Conservation (phyloP, 2,113 vertebrate species). For the Genyomyrus donnyi region DNA sequence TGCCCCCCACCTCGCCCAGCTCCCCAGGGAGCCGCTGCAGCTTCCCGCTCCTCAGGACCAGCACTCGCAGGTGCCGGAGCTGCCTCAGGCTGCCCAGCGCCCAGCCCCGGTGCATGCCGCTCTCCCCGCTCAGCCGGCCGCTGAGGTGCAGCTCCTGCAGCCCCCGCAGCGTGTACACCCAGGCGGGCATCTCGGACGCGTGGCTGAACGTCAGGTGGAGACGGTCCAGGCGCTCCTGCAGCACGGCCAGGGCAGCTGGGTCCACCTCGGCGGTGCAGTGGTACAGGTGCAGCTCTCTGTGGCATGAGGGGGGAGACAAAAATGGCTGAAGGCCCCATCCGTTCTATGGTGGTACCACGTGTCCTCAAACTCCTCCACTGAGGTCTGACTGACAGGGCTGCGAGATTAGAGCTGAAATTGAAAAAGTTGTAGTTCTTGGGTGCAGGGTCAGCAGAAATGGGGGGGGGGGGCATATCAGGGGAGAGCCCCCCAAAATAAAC, state of each 20-base stretch:
- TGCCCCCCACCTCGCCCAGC: conserved; percentile 53
- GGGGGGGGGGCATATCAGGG: neutral
- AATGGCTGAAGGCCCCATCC: neutral
- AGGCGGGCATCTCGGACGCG: conserved; percentile 54
- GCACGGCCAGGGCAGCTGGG: conserved; percentile 47
- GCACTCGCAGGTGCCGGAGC: conserved; percentile 50
- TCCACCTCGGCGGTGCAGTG: conserved; percentile 58
- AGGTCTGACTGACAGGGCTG: neutral
- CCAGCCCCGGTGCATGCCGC: conserved; percentile 53
- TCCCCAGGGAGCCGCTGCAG: conserved; percentile 55
- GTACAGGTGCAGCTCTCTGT: conserved; percentile 63
- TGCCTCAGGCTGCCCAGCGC: conserved; percentile 53
- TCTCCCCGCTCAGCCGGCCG: conserved; percentile 52
- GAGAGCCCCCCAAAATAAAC: neutral
- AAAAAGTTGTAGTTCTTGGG: neutral
- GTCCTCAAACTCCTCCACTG: neutral
- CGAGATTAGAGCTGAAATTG: neutral
- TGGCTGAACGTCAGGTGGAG: conserved; percentile 62
- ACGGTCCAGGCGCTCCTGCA: conserved; percentile 56
- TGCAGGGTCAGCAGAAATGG: neutral
- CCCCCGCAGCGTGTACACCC: conserved; percentile 57
- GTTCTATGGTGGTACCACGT: neutral
- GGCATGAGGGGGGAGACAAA: neutral
- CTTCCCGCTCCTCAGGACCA: conserved; percentile 49
- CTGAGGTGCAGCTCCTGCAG: conserved; percentile 61